These are phyloP conservation scores for Pharmacophagus antenor DNA, from an alignment of 2,888 invertebrate genomes.

Conservation along the genomic window DNA sequence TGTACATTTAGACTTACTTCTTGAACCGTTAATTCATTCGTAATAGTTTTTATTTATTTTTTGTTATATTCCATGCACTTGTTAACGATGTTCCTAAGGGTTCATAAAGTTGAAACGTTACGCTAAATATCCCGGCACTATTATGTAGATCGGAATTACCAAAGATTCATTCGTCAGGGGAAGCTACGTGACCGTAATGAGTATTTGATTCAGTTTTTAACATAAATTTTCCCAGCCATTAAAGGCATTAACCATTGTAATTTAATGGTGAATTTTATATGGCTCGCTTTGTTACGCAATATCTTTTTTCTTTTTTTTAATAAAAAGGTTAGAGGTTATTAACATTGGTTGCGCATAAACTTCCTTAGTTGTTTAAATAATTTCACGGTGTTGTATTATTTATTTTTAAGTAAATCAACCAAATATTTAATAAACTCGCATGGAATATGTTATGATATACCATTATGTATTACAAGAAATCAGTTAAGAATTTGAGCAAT, in stretches of 20 bases:
- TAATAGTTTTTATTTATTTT: background rate
- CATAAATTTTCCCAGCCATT: slow-evolving; percentile 25
- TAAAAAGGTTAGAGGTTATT: slow-evolving; percentile 1
- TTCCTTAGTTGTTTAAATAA: background rate
- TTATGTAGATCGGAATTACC: slow-evolving; percentile 18
- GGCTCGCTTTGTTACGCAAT: background rate
- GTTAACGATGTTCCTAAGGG: background rate
- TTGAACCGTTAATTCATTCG: no score
- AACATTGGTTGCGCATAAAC: background rate
- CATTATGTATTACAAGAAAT: no score
- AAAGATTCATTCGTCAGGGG: slow-evolving; percentile 21
- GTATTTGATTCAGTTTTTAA: slow-evolving; percentile 25
- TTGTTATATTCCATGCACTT: background rate
- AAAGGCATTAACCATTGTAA: slow-evolving; percentile 15
- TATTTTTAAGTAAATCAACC: no score
- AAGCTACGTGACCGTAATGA: slow-evolving; percentile 21
- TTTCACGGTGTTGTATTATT: background rate
- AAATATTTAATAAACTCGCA: no score
- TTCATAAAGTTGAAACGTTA: background rate
- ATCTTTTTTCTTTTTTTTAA: background rate
- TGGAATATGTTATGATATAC: no score
- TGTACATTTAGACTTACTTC: no score
- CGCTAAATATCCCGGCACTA: slow-evolving; percentile 13
- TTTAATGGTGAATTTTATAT: slow-evolving; percentile 15
- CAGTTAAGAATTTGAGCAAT: no score